Evolutionary conservation across 2,888 invertebrate genomes (phyloP).

Genomic region (Lacanobia oleracea): DNA sequence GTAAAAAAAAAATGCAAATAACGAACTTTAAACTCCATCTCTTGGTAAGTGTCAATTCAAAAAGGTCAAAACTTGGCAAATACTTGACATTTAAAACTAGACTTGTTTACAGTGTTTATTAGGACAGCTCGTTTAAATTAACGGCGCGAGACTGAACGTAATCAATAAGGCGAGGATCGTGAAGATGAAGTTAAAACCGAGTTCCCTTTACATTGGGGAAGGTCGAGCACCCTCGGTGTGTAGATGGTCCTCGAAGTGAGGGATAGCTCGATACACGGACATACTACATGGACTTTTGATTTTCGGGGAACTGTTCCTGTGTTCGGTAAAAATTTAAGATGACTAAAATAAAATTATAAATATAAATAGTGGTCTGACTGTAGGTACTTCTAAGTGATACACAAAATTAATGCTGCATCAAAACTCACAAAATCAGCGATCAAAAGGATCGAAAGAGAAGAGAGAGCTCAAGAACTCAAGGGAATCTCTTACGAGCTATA

Average conservation of each 20-base stretch:
- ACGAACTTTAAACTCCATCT: conserved; percentile 2
- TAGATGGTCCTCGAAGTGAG: conserved; percentile 80
- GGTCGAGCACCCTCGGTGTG: conserved; percentile 85
- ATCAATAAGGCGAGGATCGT: conserved; percentile 80
- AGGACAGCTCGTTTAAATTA: conserved; percentile 57
- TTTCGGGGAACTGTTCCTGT: background rate
- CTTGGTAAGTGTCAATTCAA: background rate
- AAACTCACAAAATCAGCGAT: too few relatives aligned
- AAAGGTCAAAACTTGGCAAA: conserved; percentile 62
- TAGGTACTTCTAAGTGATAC: too few relatives aligned
- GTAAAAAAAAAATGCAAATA: background rate
- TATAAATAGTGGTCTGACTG: too few relatives aligned
- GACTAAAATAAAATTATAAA: background rate
- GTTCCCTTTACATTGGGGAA: conserved; percentile 87
- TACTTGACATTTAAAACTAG: conserved; percentile 57
- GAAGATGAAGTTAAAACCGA: conserved; percentile 87
- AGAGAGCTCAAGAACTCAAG: too few relatives aligned
- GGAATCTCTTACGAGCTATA: background rate
- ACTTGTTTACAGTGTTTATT: conserved; percentile 38
- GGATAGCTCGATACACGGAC: conserved; percentile 77
- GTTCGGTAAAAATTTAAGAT: background rate
- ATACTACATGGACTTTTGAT: conserved; percentile 67
- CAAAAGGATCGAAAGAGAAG: too few relatives aligned
- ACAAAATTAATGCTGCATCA: too few relatives aligned
- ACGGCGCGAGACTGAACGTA: conserved; percentile 61